Percentiles rank a stretch among this genome's conserved stretches.
Conservation (phyloP, 1,140 invertebrate species). For the Ooceraea biroi region DNA sequence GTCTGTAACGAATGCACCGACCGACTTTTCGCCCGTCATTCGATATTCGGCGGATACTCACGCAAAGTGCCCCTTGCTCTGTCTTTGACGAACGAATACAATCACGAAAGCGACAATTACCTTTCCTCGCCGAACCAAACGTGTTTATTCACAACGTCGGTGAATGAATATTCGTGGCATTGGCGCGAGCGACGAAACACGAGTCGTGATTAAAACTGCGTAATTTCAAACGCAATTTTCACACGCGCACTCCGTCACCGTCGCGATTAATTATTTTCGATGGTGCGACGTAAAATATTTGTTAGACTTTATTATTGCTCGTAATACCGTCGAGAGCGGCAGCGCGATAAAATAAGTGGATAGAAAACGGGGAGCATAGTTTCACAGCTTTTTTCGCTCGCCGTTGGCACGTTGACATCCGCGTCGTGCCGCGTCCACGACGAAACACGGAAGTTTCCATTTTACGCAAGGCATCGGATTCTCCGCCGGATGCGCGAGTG, state of each 20-base stretch:
- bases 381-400: neutral
- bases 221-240: too few relatives aligned
- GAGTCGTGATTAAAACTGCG: too few relatives aligned
- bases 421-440: neutral
- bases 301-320: neutral
- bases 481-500: neutral
- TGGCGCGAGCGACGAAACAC: too few relatives aligned
- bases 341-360: neutral
- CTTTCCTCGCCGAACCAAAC: too few relatives aligned
- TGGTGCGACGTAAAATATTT: neutral
- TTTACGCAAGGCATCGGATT: neutral
- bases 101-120: neutral
- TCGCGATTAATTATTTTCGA: too few relatives aligned
- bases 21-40: neutral
- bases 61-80: too few relatives aligned
- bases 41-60: neutral
- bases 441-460: neutral
- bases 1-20: neutral
- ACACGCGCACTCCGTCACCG: too few relatives aligned
- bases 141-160: too few relatives aligned
- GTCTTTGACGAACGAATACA: neutral
- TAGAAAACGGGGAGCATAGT: neutral
- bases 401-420: neutral
- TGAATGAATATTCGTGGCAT: too few relatives aligned
- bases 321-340: too few relatives aligned